Evolutionary conservation across 2,888 invertebrate genomes (phyloP).

Genomic region (Leucophora obtusa): DNA sequence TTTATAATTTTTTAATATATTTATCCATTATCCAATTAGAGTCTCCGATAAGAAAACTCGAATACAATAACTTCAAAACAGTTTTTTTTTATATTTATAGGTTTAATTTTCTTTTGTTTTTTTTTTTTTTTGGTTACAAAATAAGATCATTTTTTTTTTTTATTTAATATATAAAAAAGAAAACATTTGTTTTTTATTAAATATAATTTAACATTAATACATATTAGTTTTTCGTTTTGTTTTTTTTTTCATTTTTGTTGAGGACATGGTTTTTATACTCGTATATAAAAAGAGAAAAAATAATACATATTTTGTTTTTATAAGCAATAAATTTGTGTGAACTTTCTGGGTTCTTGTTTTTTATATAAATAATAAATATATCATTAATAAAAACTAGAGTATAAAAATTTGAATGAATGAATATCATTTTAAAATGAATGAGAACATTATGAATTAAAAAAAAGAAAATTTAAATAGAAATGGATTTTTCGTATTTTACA

Average conservation of each 20-base stretch:
- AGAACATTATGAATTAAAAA: slow-evolving; percentile 54
- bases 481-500: slow-evolving; percentile 51
- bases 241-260: slow-evolving; percentile 48
- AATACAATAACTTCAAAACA: slow-evolving; percentile 45
- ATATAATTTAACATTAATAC: slow-evolving; percentile 45
- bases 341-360: slow-evolving; percentile 6
- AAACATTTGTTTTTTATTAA: slow-evolving; percentile 28
- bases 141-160: slow-evolving; percentile 55
- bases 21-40: slow-evolving; percentile 46
- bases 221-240: slow-evolving; percentile 52
- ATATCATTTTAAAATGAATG: slow-evolving; percentile 57
- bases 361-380: slow-evolving; percentile 46
- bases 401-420: slow-evolving; percentile 37
- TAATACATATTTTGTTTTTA: slow-evolving; percentile 32
- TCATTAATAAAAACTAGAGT: slow-evolving; percentile 20
- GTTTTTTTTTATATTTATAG: slow-evolving; percentile 30
- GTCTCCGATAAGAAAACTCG: slow-evolving; percentile 11
- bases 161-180: slow-evolving; percentile 27
- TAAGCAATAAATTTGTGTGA: slow-evolving; percentile 26
- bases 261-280: slow-evolving; percentile 42
- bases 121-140: slow-evolving; percentile 58
- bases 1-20: slow-evolving; percentile 38
- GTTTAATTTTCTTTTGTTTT: slow-evolving; percentile 11
- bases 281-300: slow-evolving; percentile 49
- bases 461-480: slow-evolving; percentile 27